phyloP scores from a whole-genome alignment of 2,888 invertebrate genomes.

The Hedychridium roseum region DNA sequence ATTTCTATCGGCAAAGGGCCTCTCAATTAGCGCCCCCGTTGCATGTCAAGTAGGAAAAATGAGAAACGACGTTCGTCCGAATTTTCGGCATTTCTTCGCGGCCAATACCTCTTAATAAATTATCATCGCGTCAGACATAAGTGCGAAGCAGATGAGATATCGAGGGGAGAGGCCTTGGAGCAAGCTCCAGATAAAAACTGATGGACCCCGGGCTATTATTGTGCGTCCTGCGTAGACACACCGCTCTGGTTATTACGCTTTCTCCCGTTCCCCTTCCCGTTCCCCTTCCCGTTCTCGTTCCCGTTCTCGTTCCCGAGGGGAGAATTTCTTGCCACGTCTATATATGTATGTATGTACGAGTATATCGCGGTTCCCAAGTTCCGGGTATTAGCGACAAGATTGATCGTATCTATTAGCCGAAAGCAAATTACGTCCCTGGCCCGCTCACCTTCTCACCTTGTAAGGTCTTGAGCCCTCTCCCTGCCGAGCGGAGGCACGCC shows the following conservation, averaged over 20 bases:
- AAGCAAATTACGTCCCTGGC: constrained; percentile 41
- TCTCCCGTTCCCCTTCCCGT: not conserved
- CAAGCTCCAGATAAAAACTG: too few relatives aligned
- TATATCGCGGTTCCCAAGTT: constrained; percentile 33
- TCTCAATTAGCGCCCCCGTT: too few relatives aligned
- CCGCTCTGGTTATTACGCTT: constrained; percentile 31
- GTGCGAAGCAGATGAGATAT: constrained; percentile 21
- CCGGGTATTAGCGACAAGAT: constrained; percentile 38
- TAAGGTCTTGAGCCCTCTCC: constrained; percentile 6
- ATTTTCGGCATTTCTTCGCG: too few relatives aligned
- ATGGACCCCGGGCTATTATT: constrained; percentile 36
- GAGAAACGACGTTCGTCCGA: too few relatives aligned
- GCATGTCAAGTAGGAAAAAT: too few relatives aligned
- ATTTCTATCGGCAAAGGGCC: too few relatives aligned
- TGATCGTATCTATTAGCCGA: constrained; percentile 43
- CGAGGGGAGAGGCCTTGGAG: too few relatives aligned
- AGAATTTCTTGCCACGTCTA: too few relatives aligned
- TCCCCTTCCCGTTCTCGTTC: too few relatives aligned
- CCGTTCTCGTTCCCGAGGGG: too few relatives aligned
- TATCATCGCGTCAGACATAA: constrained; percentile 31
- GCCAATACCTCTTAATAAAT: constrained; percentile 19
- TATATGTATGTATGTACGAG: constrained; percentile 37
- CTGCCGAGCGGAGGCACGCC: constrained; percentile 7
- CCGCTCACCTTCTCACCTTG: constrained; percentile 24
- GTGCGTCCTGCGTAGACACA: constrained; percentile 31